phyloP scores from a whole-genome alignment of 2,888 invertebrate species.

The Drosophila macrospina region DNA sequence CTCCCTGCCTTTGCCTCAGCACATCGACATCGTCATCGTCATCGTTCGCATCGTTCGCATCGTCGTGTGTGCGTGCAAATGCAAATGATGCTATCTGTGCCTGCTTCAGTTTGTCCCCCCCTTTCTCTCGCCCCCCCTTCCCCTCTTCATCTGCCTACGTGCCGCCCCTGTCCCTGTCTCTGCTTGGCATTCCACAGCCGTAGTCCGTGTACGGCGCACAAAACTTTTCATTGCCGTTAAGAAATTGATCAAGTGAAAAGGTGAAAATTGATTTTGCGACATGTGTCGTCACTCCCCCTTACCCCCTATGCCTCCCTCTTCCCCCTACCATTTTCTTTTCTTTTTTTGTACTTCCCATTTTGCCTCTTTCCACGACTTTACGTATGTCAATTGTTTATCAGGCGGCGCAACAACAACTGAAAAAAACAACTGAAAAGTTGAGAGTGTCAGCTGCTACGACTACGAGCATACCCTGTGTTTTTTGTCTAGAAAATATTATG shows the following conservation, averaged over 20 bases:
- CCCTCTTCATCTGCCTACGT: slow-evolving; percentile 13
- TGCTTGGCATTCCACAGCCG: slow-evolving; percentile 68
- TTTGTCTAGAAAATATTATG: not conserved
- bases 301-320: too few species aligned
- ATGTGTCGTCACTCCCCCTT: slow-evolving; percentile 55
- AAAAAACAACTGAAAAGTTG: not conserved
- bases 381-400: slow-evolving; percentile 72
- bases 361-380: not conserved
- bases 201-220: slow-evolving; percentile 50
- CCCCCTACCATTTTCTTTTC: not conserved
- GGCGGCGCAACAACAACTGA: slow-evolving; percentile 27
- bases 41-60: not conserved
- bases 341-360: not conserved
- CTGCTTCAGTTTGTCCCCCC: slow-evolving; percentile 1
- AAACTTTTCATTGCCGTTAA: slow-evolving; percentile 79
- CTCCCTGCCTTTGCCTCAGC: not conserved
- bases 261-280: slow-evolving; percentile 81
- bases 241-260: slow-evolving; percentile 81
- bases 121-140: slow-evolving; percentile 1
- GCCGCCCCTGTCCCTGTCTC: slow-evolving; percentile 5
- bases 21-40: not conserved
- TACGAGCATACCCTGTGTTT: slow-evolving; percentile 3
- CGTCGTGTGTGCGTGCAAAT: slow-evolving; percentile 53
- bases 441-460: not conserved
- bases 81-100: slow-evolving; percentile 77